Conservation (phyloP, 2,888 invertebrate species). For the Drosophila suboccidentalis region DNA sequence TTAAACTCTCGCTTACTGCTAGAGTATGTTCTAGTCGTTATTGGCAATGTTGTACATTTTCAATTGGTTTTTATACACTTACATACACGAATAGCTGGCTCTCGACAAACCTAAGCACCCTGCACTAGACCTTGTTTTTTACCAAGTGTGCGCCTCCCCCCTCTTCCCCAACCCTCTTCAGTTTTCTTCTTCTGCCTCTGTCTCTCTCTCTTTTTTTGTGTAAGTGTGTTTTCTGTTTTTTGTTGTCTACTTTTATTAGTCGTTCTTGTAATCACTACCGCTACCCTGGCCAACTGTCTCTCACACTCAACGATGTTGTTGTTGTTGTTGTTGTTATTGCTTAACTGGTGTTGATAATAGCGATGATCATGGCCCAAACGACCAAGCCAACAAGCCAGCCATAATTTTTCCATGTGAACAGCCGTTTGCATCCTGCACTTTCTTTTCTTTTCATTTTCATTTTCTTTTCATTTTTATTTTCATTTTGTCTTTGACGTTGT, state of each 20-base stretch:
- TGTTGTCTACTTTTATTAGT: conserved; percentile 74
- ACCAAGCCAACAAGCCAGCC: conserved; percentile 50
- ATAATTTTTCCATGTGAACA: conserved; percentile 67
- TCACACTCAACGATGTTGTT: conserved; percentile 1
- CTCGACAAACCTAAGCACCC: conserved; percentile 43
- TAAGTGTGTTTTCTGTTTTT: conserved; percentile 50
- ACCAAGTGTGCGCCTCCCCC: conserved; percentile 17
- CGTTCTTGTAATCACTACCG: conserved; percentile 72
- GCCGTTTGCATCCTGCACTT: conserved; percentile 28
- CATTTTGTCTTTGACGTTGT: background rate
- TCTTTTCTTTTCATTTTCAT: background rate
- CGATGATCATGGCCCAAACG: conserved; percentile 66
- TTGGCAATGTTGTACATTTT: background rate
- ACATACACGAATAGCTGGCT: conserved; percentile 23
- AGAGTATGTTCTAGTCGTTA: conserved; percentile 25
- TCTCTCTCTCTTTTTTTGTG: background rate
- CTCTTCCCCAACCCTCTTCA: background rate
- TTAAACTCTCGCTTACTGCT: background rate
- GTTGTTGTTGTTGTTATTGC: conserved; percentile 51
- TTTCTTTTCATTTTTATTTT: background rate
- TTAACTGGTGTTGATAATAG: conserved; percentile 76
- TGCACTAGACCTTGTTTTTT: conserved; percentile 63
- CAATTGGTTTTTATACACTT: conserved; percentile 9
- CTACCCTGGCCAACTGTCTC: conserved; percentile 16
- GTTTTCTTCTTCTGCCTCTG: background rate